Evolutionary conservation across 2,113 vertebrate species (phyloP).

Genomic region (Gulo gulo): DNA sequence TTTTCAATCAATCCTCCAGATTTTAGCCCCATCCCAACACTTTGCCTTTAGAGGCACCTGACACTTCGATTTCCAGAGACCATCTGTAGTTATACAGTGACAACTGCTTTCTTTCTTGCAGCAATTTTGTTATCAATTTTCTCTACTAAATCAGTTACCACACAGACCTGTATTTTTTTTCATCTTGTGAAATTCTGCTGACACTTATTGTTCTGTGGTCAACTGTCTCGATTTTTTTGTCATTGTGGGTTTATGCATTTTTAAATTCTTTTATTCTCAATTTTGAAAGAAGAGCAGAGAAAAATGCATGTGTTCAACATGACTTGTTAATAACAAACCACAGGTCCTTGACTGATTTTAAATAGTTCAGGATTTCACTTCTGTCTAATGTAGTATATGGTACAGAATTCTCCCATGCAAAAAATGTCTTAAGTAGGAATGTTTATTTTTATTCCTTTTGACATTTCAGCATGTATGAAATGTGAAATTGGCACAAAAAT

Average conservation of each 20-base stretch:
- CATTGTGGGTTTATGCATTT: not conserved
- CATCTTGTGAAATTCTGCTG: not conserved
- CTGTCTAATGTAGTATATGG: not conserved
- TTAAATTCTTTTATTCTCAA: not conserved
- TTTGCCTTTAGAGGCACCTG: not conserved
- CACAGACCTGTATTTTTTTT: not conserved
- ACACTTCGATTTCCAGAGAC: not conserved
- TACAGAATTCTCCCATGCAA: not conserved
- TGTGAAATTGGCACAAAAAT: slow-evolving; percentile 43
- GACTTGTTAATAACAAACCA: not conserved
- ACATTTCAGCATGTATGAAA: not conserved
- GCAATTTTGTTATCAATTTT: not conserved
- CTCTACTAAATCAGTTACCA: not conserved
- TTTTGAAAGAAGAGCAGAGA: not conserved
- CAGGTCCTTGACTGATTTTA: not conserved
- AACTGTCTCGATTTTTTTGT: not conserved
- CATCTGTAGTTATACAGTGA: not conserved
- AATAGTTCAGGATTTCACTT: not conserved
- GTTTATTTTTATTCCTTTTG: slow-evolving; percentile 38
- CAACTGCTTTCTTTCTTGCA: not conserved
- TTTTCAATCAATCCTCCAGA: not conserved
- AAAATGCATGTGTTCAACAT: not conserved
- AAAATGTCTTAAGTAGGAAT: not conserved
- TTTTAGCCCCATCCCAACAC: not conserved
- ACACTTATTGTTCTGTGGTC: not conserved